Base-by-base conservation (phyloP, 1,140 invertebrate species). In the Micrasema longulum region DNA sequence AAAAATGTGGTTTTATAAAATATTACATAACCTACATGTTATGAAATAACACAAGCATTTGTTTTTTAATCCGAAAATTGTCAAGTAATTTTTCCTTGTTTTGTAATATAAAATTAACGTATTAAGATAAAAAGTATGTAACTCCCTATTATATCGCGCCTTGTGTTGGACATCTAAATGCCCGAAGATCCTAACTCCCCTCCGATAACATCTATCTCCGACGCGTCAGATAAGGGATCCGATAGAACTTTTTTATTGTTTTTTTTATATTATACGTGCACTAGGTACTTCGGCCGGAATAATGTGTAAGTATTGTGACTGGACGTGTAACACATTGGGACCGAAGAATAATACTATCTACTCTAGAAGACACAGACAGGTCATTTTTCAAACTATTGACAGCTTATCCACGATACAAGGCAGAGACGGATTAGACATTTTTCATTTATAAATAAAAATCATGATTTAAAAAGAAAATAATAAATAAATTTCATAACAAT, bases 371-470 rank as follows among this genome's bases (percentile, higher is more conserved):
- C 26, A 7, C 7, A 7, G 65, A 52, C 52, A 69, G 73, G 64
- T 74, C 73, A 74, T 74, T 74, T 74, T 69, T 74, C 73, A 74
- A 74, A 74, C 52, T 63, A 74, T 74, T 74, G 73, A 74, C 73
- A 74, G 72, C 62, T 74, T 67, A 36, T 66, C 52, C 26, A 41
- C 36, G 57, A 50, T 50, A 57, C 43, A 14, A 7, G 10, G 6
- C 47, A 48, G 47, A 16, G 20, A 16, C 47, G 47, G 20, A 18
- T 16, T 22, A n/a, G 3, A 43, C 14, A 43, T n/a, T n/a, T n/a
- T n/a, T n/a, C n/a, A n/a, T n/a, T n/a, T n/a, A n/a, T n/a, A n/a
- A n/a, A n/a, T n/a, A n/a, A n/a, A n/a, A n/a, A n/a, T n/a, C n/a
- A n/a, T n/a, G n/a, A n/a, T n/a, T n/a, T n/a, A n/a, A n/a, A n/a